A percentile compares a stretch with the other conserved stretches of the same genome.
Conservation (phyloP, 2,113 vertebrate genomes). For the Seriola dumerili region DNA sequence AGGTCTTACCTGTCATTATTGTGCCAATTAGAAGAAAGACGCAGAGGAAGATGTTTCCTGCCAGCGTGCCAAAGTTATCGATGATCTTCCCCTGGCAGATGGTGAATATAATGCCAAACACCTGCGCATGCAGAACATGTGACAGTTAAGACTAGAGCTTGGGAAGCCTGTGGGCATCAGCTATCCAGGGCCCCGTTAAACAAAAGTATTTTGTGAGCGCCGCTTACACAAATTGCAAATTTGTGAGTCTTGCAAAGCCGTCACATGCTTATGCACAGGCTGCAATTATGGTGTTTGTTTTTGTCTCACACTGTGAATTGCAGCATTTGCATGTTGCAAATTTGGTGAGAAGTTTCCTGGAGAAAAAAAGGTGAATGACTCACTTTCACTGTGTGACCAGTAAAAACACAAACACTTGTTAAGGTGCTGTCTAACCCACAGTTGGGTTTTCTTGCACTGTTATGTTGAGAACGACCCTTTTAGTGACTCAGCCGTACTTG, state of each 20-base stretch:
- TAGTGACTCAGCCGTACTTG: conserved; percentile 84
- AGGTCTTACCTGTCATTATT: conserved; percentile 88
- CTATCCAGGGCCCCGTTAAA: not conserved
- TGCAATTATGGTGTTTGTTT: not conserved
- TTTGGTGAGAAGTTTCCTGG: not conserved
- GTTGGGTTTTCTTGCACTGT: not conserved
- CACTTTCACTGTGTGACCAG: not conserved
- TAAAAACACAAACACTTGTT: not conserved
- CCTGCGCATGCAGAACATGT: conserved; percentile 78
- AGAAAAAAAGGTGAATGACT: not conserved
- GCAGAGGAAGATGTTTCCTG: conserved; percentile 94
- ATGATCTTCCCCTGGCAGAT: conserved; percentile 93
- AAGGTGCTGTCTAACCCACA: not conserved
- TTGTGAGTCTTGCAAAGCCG: not conserved
- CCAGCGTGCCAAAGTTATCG: conserved; percentile 83
- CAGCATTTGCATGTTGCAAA: not conserved
- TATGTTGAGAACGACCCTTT: not conserved
- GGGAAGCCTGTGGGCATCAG: not conserved
- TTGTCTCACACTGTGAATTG: not conserved
- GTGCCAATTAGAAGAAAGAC: conserved; percentile 90
- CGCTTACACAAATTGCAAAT: not conserved
- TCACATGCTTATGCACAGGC: not conserved
- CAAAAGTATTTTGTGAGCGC: not conserved
- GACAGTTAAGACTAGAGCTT: not conserved
- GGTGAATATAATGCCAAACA: conserved; percentile 97